Base-by-base conservation (phyloP, 35 echinoderm and acorn worm species). In the Diadema setosum region DNA sequence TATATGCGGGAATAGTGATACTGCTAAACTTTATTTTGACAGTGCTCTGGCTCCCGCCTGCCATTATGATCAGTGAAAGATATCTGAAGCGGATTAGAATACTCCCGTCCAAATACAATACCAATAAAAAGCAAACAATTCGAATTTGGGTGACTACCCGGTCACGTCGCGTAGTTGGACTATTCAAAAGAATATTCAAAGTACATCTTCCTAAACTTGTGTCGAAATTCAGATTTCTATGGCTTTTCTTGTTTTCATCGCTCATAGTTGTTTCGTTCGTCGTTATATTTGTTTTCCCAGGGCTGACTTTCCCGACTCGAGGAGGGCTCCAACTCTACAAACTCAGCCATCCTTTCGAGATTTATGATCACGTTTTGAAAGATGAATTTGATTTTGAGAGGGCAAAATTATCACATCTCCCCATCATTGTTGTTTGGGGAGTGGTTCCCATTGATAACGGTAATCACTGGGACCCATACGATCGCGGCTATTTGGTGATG, bases 291-390 rank as follows among this genome's bases (percentile, higher is more conserved):
- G 44, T 37, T 17, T 36, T 4, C 4, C 92, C 92, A 52, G 70
- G 82, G 25, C 74, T 94, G 30, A 82, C 70, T 39, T 43, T 90
- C 4, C 92, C 92, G 32, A 29, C 84, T 11, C 48, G 20, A n/a
- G 64, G 44, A 2, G 88, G 88, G 18, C 90, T 94, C 42, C 95
- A 91, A 60, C 23, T 94, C 1, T 91, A 94, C 37, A 74, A 24
- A 55, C 35, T 56, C n/a, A 50, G 43, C 27, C 84, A 91, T 64
- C 65, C 86, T 15, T 81, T 98, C 3, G 95, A 98, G 40, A 91
- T 70, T 17, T 98, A 91, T 45, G 91, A 91, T 81, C 39, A 82
- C 29, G 81, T 88, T 26, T 94, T 94, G 21, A 91, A 85, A 61
- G 23, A 84, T 8, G 20, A 58, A 39, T 98, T 91, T 36, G 33